Base-by-base conservation (phyloP, 2,797 vertebrate species). In the Kryptopterus vitreolus region DNA sequence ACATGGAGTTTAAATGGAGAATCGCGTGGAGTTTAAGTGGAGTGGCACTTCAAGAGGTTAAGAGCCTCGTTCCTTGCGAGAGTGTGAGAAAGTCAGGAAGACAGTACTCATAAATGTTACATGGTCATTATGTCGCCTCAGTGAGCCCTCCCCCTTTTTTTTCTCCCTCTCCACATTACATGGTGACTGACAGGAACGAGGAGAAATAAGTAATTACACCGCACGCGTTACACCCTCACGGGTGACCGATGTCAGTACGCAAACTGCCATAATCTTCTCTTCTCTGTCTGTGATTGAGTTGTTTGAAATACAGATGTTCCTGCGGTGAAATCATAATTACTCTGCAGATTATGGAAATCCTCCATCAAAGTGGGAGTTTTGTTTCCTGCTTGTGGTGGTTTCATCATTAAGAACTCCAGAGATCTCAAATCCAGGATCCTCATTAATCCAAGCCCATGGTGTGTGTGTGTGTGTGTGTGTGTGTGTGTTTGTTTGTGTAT, bases 291-390 rank as follows among this genome's bases (percentile, higher is more conserved):
- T 65, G 58, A 77, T 74, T 80, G 46, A 84, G 22, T 26, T 29
- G 35, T 58, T 53, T 77, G 61, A 82, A 68, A 77, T 68, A 77
- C 79, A 82, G 68, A 80, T 74, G 66, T 82, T 66, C 29, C 72
- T 31, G n/a, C 52, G 22, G 73, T 84, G 59, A 82, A 81, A 82
- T 77, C 35, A 66, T 82, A 82, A 84, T 82, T 79, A 72, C 59
- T 46, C 66, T 52, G 63, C 52, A 76, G 76, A 73, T 79, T 76
- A 82, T 58, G 59, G 70, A 83, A 80, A 83, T 84, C 72, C 52
- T 66, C 62, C 48, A 78, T 50, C 35, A 76, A 71, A 79, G 65
- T 35, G 74, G 71, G 24, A 43, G 50, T 81, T 65, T 84, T 79
- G 59, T 76, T 84, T 81, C 63, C 55, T 78, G 4, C 38, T 76